These are phyloP conservation scores for Gallinago paraguaiae DNA, from an alignment of 2,113 vertebrate genomes.

Conservation along the genomic window DNA sequence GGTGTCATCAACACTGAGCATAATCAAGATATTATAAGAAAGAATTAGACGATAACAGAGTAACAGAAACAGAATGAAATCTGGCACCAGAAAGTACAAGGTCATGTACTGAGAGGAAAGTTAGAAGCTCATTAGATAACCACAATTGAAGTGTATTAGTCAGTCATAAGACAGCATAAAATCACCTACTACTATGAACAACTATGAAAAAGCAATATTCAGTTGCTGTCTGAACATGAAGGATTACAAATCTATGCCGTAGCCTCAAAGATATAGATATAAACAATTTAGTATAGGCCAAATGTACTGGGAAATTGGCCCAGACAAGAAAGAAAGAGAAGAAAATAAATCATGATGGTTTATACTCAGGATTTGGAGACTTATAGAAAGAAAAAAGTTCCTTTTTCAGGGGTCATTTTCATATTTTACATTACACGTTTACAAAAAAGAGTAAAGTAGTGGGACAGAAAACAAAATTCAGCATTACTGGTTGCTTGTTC, in stretches of 20 bases:
- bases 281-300: neutral
- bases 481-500: neutral
- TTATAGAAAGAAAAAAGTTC: accelerated
- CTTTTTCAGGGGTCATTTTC: neutral
- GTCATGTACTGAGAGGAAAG: neutral
- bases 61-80: neutral
- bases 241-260: neutral
- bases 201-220: neutral
- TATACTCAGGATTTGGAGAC: neutral
- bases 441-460: neutral
- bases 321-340: neutral
- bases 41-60: neutral
- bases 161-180: neutral
- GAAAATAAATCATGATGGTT: neutral
- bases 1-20: neutral
- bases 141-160: neutral
- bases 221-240: neutral
- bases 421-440: neutral
- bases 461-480: neutral
- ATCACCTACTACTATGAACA: neutral
- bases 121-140: neutral
- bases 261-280: neutral
- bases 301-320: neutral
- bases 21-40: neutral
- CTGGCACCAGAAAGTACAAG: neutral